Evolutionary conservation across 92 coral and sea anemone species (phyloP).

Genomic region (Ricordea florida): DNA sequence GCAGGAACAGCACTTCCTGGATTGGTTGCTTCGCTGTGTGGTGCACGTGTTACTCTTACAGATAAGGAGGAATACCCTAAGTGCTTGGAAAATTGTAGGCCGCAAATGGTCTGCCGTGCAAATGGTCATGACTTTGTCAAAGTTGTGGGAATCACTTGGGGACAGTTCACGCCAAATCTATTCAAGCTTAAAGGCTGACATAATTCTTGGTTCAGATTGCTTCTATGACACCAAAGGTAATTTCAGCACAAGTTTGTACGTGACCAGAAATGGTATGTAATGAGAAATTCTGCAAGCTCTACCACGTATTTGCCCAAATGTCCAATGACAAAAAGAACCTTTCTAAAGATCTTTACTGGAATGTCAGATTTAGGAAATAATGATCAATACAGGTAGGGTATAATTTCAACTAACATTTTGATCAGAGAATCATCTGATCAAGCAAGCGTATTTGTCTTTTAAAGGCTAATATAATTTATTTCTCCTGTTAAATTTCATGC

Average conservation of each 20-base stretch:
- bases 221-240: slow-evolving; percentile 69
- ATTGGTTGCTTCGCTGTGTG: slow-evolving; percentile 91
- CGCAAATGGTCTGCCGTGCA: slow-evolving; percentile 61
- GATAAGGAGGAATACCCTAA: slow-evolving; percentile 89
- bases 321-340: too few species aligned
- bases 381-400: too few species aligned
- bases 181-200: slow-evolving; percentile 74
- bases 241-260: neutral
- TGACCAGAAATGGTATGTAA: neutral
- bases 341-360: too few species aligned
- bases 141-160: slow-evolving; percentile 92
- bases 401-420: too few species aligned
- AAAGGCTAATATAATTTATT: too few species aligned
- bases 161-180: slow-evolving; percentile 81
- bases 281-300: too few species aligned
- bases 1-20: slow-evolving; percentile 98
- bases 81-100: slow-evolving; percentile 86
- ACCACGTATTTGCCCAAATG: too few species aligned
- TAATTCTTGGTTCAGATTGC: slow-evolving; percentile 97
- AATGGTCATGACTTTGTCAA: slow-evolving; percentile 69
- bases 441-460: too few species aligned
- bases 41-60: slow-evolving; percentile 82
- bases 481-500: too few species aligned
- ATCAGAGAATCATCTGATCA: too few species aligned
- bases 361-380: too few species aligned